phyloP scores from a whole-genome alignment of 2,797 vertebrate species.

The Enteromius mattozi region DNA sequence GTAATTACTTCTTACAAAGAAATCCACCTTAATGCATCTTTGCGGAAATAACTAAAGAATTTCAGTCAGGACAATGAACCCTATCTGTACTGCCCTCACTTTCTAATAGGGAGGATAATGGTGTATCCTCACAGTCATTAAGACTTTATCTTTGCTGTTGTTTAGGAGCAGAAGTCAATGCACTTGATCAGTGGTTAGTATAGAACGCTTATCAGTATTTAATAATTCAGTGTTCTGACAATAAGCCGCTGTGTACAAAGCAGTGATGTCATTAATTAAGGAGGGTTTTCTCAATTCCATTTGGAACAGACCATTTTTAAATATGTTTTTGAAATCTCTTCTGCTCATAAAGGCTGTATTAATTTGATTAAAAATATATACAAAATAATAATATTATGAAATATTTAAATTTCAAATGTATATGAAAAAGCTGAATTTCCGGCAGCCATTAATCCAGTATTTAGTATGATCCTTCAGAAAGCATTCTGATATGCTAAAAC shows the following conservation, averaged over 20 bases:
- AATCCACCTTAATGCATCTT: slow-evolving; percentile 58
- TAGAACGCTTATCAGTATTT: slow-evolving; percentile 50
- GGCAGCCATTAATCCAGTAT: not conserved
- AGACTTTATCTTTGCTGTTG: slow-evolving; percentile 56
- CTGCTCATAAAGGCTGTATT: not conserved
- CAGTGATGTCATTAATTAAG: not conserved
- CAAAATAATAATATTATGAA: not conserved
- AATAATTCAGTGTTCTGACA: slow-evolving; percentile 50
- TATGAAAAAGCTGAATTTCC: not conserved
- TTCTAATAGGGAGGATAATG: slow-evolving; percentile 37
- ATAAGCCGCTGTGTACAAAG: not conserved
- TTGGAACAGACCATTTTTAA: not conserved
- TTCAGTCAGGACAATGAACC: slow-evolving; percentile 52
- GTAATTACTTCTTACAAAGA: slow-evolving; percentile 59
- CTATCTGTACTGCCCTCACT: slow-evolving; percentile 41
- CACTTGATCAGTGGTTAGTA: slow-evolving; percentile 47
- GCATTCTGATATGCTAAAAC: not conserved
- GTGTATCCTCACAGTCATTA: slow-evolving; percentile 52
- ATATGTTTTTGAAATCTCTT: not conserved
- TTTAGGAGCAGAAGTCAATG: slow-evolving; percentile 53
- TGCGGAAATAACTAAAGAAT: slow-evolving; percentile 46
- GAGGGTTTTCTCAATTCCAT: not conserved
- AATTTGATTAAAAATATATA: not conserved
- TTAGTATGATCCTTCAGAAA: not conserved
- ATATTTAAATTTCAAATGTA: not conserved